A percentile compares a stretch with the other conserved stretches of the same genome.
Conservation (phyloP, 2,113 vertebrate species). For the Sinocyclocheilus rhinocerous region DNA sequence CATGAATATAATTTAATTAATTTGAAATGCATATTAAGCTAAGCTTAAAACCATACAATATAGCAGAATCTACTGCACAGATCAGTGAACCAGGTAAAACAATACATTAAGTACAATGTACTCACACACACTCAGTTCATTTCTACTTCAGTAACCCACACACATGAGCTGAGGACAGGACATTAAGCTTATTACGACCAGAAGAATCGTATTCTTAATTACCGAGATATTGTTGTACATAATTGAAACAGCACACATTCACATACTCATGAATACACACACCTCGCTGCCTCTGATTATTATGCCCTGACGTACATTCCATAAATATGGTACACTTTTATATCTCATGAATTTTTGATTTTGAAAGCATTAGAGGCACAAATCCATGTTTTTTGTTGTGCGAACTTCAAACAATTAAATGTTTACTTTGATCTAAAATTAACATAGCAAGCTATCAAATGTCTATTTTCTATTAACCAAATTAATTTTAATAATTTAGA, state of each 20-base stretch:
- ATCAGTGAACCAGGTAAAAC: background rate
- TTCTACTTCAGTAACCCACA: background rate
- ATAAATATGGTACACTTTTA: background rate
- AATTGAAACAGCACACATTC: background rate
- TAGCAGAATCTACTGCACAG: background rate
- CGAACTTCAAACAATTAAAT: too few relatives aligned
- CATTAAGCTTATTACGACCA: slow-evolving; percentile 19
- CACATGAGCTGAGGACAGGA: background rate
- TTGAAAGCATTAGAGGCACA: background rate
- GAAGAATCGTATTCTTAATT: background rate
- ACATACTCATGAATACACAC: background rate
- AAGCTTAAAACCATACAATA: background rate
- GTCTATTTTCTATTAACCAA: too few relatives aligned
- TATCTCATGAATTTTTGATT: background rate
- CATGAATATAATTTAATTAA: background rate
- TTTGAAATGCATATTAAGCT: background rate
- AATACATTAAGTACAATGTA: background rate
- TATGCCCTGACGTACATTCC: background rate
- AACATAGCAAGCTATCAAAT: too few relatives aligned
- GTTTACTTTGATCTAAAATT: too few relatives aligned
- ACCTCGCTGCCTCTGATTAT: background rate
- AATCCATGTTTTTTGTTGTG: background rate
- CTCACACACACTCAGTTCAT: background rate
- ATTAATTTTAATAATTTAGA: too few relatives aligned
- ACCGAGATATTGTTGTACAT: background rate